A percentile compares a stretch with the other conserved stretches of the same genome.
Evolutionary conservation across 1,140 invertebrate species (phyloP).

Genomic region (Atta cephalotes): DNA sequence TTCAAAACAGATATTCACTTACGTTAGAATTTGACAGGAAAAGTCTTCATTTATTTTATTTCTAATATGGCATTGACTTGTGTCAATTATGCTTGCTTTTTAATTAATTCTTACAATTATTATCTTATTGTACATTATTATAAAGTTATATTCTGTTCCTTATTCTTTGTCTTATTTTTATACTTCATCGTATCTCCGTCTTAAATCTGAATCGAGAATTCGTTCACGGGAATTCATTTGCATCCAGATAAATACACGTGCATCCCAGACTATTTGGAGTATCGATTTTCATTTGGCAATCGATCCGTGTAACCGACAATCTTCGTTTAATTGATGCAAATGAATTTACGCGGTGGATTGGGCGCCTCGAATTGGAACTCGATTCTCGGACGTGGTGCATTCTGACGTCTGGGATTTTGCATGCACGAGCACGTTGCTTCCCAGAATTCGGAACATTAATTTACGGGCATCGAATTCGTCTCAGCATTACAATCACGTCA

Average conservation of each 20-base stretch:
- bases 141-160: not conserved
- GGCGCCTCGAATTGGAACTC: constrained; percentile 25
- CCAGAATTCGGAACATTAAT: constrained; percentile 78
- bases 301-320: constrained; percentile 29
- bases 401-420: constrained; percentile 59
- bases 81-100: not conserved
- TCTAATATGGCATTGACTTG: too few relatives aligned
- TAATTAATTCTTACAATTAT: not conserved
- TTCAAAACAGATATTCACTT: not conserved
- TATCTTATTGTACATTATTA: constrained; percentile 30
- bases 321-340: constrained; percentile 20
- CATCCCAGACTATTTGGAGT: not conserved
- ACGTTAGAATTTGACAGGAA: not conserved
- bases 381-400: constrained; percentile 61
- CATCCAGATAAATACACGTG: not conserved
- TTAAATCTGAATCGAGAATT: constrained; percentile 14
- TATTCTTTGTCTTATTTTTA: not conserved
- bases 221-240: constrained; percentile 35
- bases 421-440: constrained; percentile 65
- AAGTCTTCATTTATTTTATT: not conserved
- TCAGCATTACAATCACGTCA: constrained; percentile 78
- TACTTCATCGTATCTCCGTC: not conserved
- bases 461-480: constrained; percentile 73
- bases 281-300: constrained; percentile 34
- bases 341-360: constrained; percentile 16